Evolutionary conservation across 2,113 vertebrate species (phyloP).

Genomic region (Clarias gariepinus): DNA sequence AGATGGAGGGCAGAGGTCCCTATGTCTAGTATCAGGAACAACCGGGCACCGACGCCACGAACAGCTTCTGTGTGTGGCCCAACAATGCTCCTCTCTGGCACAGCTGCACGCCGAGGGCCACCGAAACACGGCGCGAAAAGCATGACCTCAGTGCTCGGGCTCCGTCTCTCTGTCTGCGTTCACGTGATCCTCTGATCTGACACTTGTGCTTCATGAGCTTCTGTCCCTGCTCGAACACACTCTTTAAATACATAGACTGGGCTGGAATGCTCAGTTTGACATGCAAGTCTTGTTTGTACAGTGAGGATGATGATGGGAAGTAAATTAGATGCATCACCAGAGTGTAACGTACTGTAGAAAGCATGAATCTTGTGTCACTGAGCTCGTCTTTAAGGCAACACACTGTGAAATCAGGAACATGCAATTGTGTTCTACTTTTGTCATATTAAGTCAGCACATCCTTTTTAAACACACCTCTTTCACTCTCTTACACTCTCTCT

Average conservation of each 20-base stretch:
- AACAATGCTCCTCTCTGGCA: constrained; percentile 9
- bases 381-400: constrained; percentile 15
- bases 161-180: neutral
- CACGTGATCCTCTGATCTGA: constrained; percentile 2
- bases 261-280: neutral
- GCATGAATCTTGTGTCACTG: neutral
- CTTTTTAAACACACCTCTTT: neutral
- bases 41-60: neutral
- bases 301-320: neutral
- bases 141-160: constrained; percentile 8
- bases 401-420: constrained; percentile 56
- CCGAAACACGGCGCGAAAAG: neutral
- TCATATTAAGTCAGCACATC: constrained; percentile 67
- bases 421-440: constrained; percentile 56
- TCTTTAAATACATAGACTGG: neutral
- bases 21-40: constrained; percentile 10
- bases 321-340: constrained; percentile 3
- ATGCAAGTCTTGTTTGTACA: neutral
- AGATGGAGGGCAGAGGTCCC: constrained; percentile 9
- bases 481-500: constrained; percentile 29
- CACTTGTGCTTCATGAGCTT: neutral
- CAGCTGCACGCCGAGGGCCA: neutral
- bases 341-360: neutral
- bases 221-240: neutral
- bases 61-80: neutral